These are phyloP conservation scores for Sylvilagus floridanus DNA, from an alignment of 2,797 vertebrate species.

Conservation along the genomic window DNA sequence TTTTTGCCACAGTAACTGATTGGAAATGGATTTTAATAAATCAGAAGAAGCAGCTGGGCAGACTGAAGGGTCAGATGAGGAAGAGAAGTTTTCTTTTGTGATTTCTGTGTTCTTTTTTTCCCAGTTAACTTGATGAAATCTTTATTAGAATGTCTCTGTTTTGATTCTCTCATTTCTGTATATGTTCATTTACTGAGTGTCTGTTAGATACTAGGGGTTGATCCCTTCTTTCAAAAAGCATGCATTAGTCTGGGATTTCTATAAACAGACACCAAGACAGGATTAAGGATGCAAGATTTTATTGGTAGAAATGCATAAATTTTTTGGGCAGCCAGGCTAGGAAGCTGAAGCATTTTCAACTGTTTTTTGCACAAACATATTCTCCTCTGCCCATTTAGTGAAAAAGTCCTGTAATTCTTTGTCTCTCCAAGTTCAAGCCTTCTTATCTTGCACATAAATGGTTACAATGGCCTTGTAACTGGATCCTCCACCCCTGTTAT, in stretches of 20 bases:
- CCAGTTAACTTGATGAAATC: neutral
- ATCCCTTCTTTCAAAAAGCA: slow-evolving; percentile 4
- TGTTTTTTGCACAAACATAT: neutral
- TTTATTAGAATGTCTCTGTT: neutral
- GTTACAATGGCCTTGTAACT: neutral
- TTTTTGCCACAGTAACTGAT: neutral
- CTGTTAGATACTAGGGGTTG: neutral
- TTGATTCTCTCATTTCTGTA: neutral
- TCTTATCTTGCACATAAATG: neutral
- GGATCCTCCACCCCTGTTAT: neutral
- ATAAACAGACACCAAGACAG: neutral
- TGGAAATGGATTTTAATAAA: neutral
- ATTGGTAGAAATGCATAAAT: neutral
- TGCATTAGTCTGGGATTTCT: neutral
- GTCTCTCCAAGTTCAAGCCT: neutral
- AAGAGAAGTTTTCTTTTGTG: slow-evolving; percentile 20
- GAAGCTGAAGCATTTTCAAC: neutral
- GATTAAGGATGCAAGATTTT: neutral
- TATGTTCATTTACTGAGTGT: slow-evolving; percentile 53
- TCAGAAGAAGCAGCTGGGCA: neutral
- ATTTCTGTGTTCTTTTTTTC: slow-evolving; percentile 15
- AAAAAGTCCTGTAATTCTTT: neutral
- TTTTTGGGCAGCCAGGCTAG: neutral
- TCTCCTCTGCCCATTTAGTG: neutral
- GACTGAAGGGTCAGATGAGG: neutral